Percentiles rank a stretch among this genome's conserved stretches.
Evolutionary conservation across 2,797 vertebrate genomes (phyloP).

Genomic region (Cryptoprocta ferox): DNA sequence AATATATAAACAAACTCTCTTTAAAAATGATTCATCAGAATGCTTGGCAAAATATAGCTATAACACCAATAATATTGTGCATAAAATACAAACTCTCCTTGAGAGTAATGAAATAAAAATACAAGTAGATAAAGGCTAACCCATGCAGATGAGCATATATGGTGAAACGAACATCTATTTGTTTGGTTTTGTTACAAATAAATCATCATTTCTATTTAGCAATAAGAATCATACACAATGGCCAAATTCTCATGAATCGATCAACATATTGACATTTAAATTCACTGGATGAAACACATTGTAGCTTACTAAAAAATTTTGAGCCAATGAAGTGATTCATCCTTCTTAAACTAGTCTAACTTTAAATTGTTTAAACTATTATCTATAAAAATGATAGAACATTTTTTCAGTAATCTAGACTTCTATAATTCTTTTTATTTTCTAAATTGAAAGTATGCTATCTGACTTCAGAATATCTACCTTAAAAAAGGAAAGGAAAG

Average conservation of each 20-base stretch:
- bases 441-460: slow-evolving; percentile 13
- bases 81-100: slow-evolving; percentile 38
- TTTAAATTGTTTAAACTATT: slow-evolving; percentile 30
- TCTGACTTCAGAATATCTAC: not conserved
- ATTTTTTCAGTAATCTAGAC: not conserved
- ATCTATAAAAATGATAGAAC: not conserved
- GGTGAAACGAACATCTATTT: not conserved
- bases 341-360: not conserved
- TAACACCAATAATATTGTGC: not conserved
- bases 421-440: slow-evolving; percentile 55
- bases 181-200: slow-evolving; percentile 44
- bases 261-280: not conserved
- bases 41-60: not conserved
- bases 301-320: slow-evolving; percentile 26
- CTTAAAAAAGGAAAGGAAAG: slow-evolving; percentile 24
- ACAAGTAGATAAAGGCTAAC: not conserved
- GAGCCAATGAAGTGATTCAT: not conserved
- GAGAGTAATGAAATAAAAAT: slow-evolving; percentile 26
- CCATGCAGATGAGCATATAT: not conserved
- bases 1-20: not conserved
- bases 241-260: not conserved
- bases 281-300: not conserved
- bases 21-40: not conserved
- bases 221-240: not conserved
- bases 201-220: not conserved